These are phyloP conservation scores for Protophormia terraenovae DNA, from an alignment of 2,888 invertebrate species.

Conservation along the genomic window DNA sequence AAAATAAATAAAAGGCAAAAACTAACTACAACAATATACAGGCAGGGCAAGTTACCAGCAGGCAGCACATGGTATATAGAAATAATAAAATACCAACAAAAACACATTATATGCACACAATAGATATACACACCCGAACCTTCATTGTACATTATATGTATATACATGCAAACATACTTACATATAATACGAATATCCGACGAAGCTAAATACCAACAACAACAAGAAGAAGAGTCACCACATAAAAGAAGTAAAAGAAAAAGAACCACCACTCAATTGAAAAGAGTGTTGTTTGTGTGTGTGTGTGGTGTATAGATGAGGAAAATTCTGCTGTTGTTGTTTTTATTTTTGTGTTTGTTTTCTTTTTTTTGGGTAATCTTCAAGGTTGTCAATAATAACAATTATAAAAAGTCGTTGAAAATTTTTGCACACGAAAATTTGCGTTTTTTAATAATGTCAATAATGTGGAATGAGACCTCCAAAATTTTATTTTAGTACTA, in stretches of 20 bases:
- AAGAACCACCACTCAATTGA: constrained; percentile 62
- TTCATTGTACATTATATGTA: background rate
- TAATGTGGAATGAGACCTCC: too few relatives aligned
- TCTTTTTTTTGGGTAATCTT: constrained; percentile 1
- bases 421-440: background rate
- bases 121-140: constrained; percentile 36
- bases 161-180: constrained; percentile 13
- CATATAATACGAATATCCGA: constrained; percentile 37
- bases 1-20: constrained; percentile 11
- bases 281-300: too few relatives aligned
- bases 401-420: background rate
- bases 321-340: constrained; percentile 39
- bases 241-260: background rate
- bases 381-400: constrained; percentile 43
- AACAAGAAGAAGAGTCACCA: background rate
- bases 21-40: constrained; percentile 43
- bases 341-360: constrained; percentile 18
- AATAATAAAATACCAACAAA: background rate
- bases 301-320: too few relatives aligned
- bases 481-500: too few relatives aligned
- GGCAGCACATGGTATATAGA: constrained; percentile 54
- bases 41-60: constrained; percentile 57
- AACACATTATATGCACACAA: constrained; percentile 50
- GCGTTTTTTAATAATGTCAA: background rate
- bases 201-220: constrained; percentile 50